Conservation (phyloP, 2,888 invertebrate genomes). For the Diplolepis rosae region DNA sequence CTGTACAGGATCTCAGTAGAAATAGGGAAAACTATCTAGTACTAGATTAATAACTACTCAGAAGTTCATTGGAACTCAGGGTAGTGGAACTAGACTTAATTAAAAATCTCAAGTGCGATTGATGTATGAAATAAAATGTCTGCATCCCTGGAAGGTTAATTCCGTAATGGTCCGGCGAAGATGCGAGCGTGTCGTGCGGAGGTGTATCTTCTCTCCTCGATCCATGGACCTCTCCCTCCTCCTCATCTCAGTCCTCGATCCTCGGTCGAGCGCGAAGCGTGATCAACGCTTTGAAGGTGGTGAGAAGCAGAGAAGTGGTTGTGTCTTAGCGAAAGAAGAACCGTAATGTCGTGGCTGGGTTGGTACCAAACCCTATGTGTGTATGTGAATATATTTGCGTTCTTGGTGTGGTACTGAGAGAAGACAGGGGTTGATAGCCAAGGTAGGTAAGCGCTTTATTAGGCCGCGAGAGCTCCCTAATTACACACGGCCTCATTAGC, state of each 20-base stretch:
- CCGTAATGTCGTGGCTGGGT: slow-evolving; percentile 44
- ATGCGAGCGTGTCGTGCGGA: slow-evolving; percentile 63
- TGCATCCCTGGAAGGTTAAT: slow-evolving; percentile 64
- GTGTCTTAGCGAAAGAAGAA: slow-evolving; percentile 54
- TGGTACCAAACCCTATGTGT: slow-evolving; percentile 30
- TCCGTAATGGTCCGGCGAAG: slow-evolving; percentile 58
- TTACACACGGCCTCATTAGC: slow-evolving; percentile 74
- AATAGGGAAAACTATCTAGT: no score
- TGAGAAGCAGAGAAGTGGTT: slow-evolving; percentile 52
- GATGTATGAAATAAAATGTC: slow-evolving; percentile 43
- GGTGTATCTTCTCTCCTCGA: slow-evolving; percentile 56
- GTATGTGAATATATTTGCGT: slow-evolving; percentile 25
- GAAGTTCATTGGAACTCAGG: no score
- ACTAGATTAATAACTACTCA: no score
- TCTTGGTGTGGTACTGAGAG: slow-evolving; percentile 50
- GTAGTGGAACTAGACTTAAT: no score
- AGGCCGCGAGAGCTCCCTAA: slow-evolving; percentile 74
- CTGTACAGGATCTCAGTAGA: no score
- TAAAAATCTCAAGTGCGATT: no score
- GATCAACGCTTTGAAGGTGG: slow-evolving; percentile 62
- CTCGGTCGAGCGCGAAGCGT: slow-evolving; percentile 53
- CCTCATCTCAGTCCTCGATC: slow-evolving; percentile 31
- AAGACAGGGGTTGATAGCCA: slow-evolving; percentile 62
- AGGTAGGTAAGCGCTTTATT: slow-evolving; percentile 74
- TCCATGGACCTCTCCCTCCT: slow-evolving; percentile 45